Conservation (phyloP, 2,113 vertebrate genomes). For the Mirounga angustirostris region DNA sequence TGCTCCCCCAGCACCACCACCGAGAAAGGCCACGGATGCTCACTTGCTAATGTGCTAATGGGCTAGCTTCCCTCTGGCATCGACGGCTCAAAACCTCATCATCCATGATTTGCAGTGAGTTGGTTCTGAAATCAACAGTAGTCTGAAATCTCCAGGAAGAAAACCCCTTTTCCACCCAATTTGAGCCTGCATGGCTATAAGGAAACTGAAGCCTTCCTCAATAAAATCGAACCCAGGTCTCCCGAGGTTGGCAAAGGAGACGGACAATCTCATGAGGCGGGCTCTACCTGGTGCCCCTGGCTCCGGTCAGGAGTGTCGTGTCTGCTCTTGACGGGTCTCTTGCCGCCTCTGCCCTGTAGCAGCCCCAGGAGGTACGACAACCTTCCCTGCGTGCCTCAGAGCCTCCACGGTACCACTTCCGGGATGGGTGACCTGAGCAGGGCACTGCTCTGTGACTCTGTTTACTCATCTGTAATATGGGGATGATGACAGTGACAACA, state of each 20-base stretch:
- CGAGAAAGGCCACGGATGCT: neutral
- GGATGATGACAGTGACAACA: neutral
- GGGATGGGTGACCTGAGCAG: neutral
- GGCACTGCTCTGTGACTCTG: neutral
- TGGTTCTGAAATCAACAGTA: neutral
- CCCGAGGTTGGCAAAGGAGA: neutral
- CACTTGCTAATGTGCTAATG: slow-evolving; percentile 65
- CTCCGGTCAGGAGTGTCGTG: neutral
- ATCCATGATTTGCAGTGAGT: neutral
- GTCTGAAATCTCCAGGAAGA: slow-evolving; percentile 9
- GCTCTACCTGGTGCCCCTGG: neutral
- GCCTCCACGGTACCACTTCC: neutral
- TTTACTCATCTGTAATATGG: neutral
- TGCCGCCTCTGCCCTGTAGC: neutral
- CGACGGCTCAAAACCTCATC: neutral
- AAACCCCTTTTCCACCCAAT: slow-evolving; percentile 13
- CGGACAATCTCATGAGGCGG: neutral
- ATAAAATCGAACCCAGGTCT: neutral
- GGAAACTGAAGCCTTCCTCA: neutral
- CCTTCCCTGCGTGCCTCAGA: neutral
- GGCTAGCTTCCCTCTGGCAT: neutral
- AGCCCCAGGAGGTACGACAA: too few species aligned
- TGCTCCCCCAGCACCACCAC: neutral
- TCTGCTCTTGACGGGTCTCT: neutral
- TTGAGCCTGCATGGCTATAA: neutral